A percentile compares a stretch with the other conserved stretches of the same genome.
phyloP scores from a whole-genome alignment of 2,888 invertebrate genomes.

The Lasioglossum calceatum region DNA sequence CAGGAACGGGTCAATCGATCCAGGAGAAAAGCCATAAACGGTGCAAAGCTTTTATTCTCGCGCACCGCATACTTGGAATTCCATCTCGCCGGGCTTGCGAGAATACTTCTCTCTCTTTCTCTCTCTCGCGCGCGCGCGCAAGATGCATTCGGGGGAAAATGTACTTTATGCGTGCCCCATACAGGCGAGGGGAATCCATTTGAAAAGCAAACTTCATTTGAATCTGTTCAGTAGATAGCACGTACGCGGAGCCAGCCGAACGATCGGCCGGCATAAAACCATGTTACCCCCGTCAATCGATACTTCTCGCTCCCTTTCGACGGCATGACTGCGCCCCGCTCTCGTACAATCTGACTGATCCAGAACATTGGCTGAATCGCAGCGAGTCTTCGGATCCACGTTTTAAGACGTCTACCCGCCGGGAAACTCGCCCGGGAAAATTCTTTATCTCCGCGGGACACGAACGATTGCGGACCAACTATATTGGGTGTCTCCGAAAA shows the following conservation, averaged over 20 bases:
- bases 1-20: slow-evolving; percentile 41
- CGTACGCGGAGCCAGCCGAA: slow-evolving; percentile 30
- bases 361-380: slow-evolving; percentile 9
- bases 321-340: neutral
- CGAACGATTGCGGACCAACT: neutral
- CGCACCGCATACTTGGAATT: slow-evolving; percentile 54
- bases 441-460: neutral
- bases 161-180: slow-evolving; percentile 55
- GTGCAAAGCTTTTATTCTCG: slow-evolving; percentile 50
- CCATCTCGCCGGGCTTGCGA: slow-evolving; percentile 36
- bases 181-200: slow-evolving; percentile 49
- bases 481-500: neutral
- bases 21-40: slow-evolving; percentile 44
- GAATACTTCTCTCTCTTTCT: slow-evolving; percentile 7
- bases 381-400: neutral
- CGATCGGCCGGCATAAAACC: slow-evolving; percentile 45
- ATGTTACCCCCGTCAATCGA: slow-evolving; percentile 41
- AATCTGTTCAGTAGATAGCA: slow-evolving; percentile 51
- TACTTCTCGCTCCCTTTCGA: slow-evolving; percentile 9
- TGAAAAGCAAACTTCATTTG: slow-evolving; percentile 64
- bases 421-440: neutral
- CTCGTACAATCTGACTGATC: slow-evolving; percentile 31
- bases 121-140: neutral
- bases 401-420: neutral
- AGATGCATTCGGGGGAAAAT: slow-evolving; percentile 41